Conservation (phyloP, 2,797 vertebrate species). For the Enteromius fasciolatus region DNA sequence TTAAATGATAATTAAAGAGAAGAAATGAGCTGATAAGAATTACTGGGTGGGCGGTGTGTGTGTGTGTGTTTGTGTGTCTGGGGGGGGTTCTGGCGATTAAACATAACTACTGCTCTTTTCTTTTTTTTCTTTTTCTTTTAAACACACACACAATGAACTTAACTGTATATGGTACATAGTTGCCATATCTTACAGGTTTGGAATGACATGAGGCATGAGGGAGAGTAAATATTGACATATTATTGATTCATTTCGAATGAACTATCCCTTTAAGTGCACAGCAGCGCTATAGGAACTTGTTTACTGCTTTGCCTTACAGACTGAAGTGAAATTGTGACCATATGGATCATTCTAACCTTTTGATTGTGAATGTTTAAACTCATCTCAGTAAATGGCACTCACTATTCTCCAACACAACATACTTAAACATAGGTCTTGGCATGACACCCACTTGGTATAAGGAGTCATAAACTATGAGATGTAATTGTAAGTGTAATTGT, state of each 20-base stretch:
- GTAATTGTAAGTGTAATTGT: too few relatives aligned
- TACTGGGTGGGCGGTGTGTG: too few relatives aligned
- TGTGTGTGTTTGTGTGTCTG: too few relatives aligned
- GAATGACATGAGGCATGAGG: too few relatives aligned
- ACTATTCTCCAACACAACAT: neutral
- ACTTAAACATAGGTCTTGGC: neutral
- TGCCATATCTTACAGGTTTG: too few relatives aligned
- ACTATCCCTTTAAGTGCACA: neutral
- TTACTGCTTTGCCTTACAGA: neutral
- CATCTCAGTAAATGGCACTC: neutral
- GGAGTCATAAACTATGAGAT: neutral
- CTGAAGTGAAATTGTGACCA: neutral
- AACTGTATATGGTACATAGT: neutral
- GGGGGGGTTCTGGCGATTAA: too few relatives aligned
- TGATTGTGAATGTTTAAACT: neutral
- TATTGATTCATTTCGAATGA: too few relatives aligned
- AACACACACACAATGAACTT: neutral
- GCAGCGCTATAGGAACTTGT: neutral
- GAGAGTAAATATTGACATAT: too few relatives aligned
- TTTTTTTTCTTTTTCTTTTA: too few relatives aligned
- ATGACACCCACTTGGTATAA: neutral
- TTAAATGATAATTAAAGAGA: neutral
- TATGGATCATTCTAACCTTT: neutral
- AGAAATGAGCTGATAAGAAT: neutral
- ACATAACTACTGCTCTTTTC: neutral